Evolutionary conservation across 2,113 vertebrate genomes (phyloP).

Genomic region (Bombycilla garrulus): DNA sequence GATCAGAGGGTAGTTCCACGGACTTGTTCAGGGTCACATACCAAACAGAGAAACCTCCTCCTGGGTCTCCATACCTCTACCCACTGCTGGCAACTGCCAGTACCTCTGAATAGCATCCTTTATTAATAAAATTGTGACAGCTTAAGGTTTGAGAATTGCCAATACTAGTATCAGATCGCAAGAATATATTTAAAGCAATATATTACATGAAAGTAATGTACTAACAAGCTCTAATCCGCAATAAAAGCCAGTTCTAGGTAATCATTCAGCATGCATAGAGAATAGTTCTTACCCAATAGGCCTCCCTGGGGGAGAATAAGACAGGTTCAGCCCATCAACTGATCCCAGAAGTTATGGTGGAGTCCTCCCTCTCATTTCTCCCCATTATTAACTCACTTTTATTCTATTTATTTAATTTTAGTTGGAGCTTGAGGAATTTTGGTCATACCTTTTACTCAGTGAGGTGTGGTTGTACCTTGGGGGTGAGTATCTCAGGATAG

Average conservation of each 20-base stretch:
- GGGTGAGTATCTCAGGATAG: neutral
- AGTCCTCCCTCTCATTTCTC: neutral
- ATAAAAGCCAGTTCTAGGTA: neutral
- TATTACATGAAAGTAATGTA: neutral
- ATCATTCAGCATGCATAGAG: neutral
- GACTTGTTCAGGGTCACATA: neutral
- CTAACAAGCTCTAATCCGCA: neutral
- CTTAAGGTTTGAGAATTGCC: neutral
- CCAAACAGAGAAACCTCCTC: neutral
- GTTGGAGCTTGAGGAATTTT: neutral
- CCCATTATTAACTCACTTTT: neutral
- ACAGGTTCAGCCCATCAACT: neutral
- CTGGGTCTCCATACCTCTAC: neutral
- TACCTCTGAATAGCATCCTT: neutral
- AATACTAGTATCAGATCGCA: neutral
- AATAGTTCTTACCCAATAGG: neutral
- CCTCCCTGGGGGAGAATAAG: neutral
- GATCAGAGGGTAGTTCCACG: neutral
- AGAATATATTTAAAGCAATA: neutral
- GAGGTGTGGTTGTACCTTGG: neutral
- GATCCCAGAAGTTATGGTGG: accelerated
- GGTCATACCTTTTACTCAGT: neutral
- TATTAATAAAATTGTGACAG: neutral
- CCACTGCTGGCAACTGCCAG: neutral
- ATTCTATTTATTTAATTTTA: neutral